phyloP scores from a whole-genome alignment of 2,113 vertebrate genomes.

The Chroicocephalus ridibundus region DNA sequence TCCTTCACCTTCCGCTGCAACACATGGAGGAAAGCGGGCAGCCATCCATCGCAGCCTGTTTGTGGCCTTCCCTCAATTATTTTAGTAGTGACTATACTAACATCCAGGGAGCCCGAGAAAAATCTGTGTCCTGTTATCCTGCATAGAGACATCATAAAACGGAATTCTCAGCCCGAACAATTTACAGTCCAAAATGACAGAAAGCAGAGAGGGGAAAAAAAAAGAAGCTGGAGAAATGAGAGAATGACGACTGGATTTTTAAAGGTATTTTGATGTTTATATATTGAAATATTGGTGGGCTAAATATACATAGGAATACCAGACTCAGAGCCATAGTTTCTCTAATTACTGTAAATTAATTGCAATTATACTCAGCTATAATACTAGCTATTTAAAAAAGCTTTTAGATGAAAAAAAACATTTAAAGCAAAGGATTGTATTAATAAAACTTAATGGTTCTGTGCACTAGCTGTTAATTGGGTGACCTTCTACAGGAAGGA shows the following conservation, averaged over 20 bases:
- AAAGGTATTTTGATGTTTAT: neutral
- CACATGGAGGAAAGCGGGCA: neutral
- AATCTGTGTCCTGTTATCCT: neutral
- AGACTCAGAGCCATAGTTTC: neutral
- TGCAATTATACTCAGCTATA: neutral
- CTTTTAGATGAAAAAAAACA: neutral
- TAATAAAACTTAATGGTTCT: neutral
- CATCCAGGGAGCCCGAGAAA: neutral
- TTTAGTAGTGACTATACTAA: neutral
- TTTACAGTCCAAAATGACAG: neutral
- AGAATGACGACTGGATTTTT: neutral
- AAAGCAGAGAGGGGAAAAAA: neutral
- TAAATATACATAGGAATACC: neutral
- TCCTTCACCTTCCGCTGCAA: neutral
- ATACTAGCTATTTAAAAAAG: neutral
- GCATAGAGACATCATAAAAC: neutral
- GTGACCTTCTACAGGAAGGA: slow-evolving; percentile 17
- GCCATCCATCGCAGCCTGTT: neutral
- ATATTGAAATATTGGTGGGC: neutral
- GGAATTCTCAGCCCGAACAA: neutral
- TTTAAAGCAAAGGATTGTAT: neutral
- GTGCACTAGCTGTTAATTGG: neutral
- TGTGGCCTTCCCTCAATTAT: neutral
- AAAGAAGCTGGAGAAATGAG: neutral
- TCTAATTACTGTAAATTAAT: neutral